Base-by-base conservation (phyloP, 2,888 invertebrate species). In the Opisthograptis luteolata region DNA sequence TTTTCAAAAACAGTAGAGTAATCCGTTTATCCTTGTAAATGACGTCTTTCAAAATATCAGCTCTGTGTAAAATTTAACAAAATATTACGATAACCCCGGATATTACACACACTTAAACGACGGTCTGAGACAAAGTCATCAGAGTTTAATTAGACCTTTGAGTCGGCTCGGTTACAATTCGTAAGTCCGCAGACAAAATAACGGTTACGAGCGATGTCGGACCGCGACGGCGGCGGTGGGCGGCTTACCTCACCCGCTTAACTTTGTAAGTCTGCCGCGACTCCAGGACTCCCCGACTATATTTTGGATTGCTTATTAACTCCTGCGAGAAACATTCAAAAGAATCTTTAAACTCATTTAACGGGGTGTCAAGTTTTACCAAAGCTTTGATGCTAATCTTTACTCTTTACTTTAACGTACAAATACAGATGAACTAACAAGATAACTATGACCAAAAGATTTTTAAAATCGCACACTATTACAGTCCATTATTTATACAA, bases 151-250 rank as follows among this genome's bases (percentile, higher is more conserved):
- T 61, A 64, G 58, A 63, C 62, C n/a, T 70, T 63, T 62, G 63
- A 71, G 74, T 69, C 65, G 72, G 73, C 69, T 73, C 66, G 68
- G 77, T 76, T 76, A 81, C 84, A 82, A 79, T 84, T 81, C 80
- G 80, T 80, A 84, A 89, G 84, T 87, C 87, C 75, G 79, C 87
- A 90, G 90, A 89, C 90, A 79, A 84, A 87, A 87, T 89, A 89
- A 90, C 83, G 84, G 80, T 88, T 85, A 87, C 79, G 85, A 80
- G 75, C 70, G 66, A 73, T 77, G 74, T 72, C 68, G 73, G 76
- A 7, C 30, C 14, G 20, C 20, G 28, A 4, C 14, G 68, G 73
- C 70, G 66, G 71, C 68, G 66, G 73, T 66, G 67, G 57, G 67
- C 73, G 81, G 84, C 83, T 87, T 83, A 85, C 80, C 76, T 70